phyloP scores from a whole-genome alignment of 1,140 invertebrate species.

The Musca vetustissima region DNA sequence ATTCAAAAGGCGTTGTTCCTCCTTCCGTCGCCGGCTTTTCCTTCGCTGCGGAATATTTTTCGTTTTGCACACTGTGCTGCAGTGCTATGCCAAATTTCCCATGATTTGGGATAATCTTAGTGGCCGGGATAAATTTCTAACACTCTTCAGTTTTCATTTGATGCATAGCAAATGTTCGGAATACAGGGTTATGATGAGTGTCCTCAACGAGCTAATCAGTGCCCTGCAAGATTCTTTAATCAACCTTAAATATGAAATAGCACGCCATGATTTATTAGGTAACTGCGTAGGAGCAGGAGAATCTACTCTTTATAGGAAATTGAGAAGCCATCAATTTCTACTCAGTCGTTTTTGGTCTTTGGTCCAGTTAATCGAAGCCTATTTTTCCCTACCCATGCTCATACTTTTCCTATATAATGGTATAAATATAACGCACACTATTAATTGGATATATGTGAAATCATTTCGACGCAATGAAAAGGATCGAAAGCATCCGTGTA shows the following conservation, averaged over 20 bases:
- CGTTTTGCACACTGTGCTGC: neutral
- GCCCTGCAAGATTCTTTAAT: neutral
- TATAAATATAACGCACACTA: neutral
- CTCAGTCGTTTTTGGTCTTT: neutral
- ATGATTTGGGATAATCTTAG: neutral
- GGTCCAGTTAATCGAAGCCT: neutral
- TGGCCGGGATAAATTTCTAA: neutral
- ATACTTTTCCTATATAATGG: neutral
- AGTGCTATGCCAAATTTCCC: neutral
- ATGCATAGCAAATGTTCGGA: neutral
- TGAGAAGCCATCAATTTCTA: neutral
- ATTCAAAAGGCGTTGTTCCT: neutral
- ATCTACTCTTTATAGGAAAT: neutral
- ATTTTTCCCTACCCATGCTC: neutral
- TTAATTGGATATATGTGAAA: conserved; percentile 2
- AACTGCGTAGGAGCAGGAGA: no score
- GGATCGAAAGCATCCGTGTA: neutral
- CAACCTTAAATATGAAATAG: neutral
- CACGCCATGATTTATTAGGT: neutral
- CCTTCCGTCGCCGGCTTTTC: neutral
- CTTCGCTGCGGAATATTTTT: neutral
- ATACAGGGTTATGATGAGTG: neutral
- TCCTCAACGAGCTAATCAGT: neutral
- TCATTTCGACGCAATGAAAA: neutral
- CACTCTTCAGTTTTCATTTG: neutral